phyloP scores from a whole-genome alignment of 2,113 vertebrate species.

The Sinocyclocheilus maitianheensis region DNA sequence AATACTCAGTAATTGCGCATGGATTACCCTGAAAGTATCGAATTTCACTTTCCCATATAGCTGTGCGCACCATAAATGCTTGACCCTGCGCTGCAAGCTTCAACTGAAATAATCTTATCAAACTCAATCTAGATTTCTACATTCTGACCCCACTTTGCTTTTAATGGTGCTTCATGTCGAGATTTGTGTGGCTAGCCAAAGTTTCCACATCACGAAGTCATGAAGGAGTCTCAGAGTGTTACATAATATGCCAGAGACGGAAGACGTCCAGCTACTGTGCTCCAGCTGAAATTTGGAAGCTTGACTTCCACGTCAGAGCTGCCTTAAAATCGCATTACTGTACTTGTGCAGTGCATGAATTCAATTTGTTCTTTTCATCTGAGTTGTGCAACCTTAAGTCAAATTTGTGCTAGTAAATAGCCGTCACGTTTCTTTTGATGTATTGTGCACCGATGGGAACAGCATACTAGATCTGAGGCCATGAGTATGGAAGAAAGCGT shows the following conservation, averaged over 20 bases:
- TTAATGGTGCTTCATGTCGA: slow-evolving; percentile 34
- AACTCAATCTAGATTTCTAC: slow-evolving; percentile 10
- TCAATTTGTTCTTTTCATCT: neutral
- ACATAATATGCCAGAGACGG: slow-evolving; percentile 49
- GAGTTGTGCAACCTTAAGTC: neutral
- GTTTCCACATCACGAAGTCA: slow-evolving; percentile 57
- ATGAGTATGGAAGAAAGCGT: slow-evolving; percentile 55
- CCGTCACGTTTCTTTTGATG: neutral
- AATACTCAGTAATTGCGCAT: slow-evolving; percentile 12
- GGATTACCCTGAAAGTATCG: neutral
- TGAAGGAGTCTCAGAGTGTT: slow-evolving; percentile 41
- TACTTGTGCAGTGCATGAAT: neutral
- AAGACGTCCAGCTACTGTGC: slow-evolving; percentile 53
- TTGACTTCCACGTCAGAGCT: slow-evolving; percentile 27
- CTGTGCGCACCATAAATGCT: neutral
- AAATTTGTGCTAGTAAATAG: neutral
- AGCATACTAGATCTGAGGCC: slow-evolving; percentile 26
- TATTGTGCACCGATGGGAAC: neutral
- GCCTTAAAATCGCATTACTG: neutral
- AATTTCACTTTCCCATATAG: slow-evolving; percentile 20
- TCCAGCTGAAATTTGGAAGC: slow-evolving; percentile 37
- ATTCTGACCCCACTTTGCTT: slow-evolving; percentile 33
- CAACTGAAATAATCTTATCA: neutral
- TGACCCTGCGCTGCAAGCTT: slow-evolving; percentile 4
- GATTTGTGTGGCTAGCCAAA: slow-evolving; percentile 54